These are phyloP conservation scores for Oncopeltus fasciatus DNA, from an alignment of 1,140 invertebrate species.

Conservation along the genomic window DNA sequence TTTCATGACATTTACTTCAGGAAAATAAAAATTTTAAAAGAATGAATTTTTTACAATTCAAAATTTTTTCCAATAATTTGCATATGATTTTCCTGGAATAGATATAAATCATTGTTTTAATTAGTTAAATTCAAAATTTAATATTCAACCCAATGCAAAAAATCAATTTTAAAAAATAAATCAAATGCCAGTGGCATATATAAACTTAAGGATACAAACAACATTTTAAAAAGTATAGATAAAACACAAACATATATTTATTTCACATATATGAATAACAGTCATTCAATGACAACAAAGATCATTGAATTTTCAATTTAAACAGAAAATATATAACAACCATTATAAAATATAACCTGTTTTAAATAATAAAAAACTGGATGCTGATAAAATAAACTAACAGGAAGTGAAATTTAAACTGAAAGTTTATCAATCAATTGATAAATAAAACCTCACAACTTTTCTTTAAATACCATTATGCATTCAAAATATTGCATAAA, in stretches of 20 bases:
- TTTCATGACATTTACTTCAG: no score
- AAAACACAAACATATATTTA: conserved; percentile 1
- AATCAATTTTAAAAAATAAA: no score
- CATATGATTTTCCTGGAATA: no score
- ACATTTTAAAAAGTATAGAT: neutral
- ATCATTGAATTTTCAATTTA: conserved; percentile 3
- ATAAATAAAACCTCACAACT: neutral
- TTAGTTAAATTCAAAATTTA: no score
- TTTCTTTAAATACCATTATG: neutral
- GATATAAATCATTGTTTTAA: no score
- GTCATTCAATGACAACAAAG: neutral
- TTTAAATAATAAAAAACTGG: neutral
- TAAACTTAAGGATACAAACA: no score
- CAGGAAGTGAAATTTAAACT: neutral
- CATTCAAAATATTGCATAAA: neutral
- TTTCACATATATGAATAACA: neutral
- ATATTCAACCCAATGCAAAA: no score
- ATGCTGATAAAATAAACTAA: neutral
- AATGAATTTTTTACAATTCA: no score
- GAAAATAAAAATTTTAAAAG: no score
- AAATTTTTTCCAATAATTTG: no score
- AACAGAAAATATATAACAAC: conserved; percentile 7
- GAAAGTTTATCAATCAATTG: neutral
- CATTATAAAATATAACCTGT: neutral
- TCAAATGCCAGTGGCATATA: no score